Base-by-base conservation (phyloP, 2,113 vertebrate species). In the Typhlomys cinereus region DNA sequence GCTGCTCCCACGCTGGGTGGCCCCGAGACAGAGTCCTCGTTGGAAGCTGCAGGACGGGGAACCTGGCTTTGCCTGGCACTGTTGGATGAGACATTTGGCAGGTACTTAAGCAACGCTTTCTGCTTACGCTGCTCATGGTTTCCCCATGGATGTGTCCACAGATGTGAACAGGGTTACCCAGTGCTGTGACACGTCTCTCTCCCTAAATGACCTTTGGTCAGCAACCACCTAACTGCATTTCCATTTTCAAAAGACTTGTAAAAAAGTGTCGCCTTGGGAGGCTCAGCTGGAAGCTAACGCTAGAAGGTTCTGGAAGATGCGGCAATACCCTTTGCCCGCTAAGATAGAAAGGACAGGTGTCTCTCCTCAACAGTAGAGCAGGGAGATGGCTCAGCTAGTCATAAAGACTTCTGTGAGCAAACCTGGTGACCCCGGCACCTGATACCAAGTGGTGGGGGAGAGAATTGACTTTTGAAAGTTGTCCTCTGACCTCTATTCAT, bases 171-270 rank as follows among this genome's bases (percentile, higher is more conserved):
- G 54, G 12, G 20, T 34, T 76, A 23, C 21, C 29, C n/a, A 1
- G 29, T 44, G 79, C 15, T 17, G 23, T 31, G 7, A 27, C 14
- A 2, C 8, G 1, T 15, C 20, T 83, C 27, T 76, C 79, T 82
- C 54, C 12, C 66, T 20, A 48, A 71, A 18, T 39, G 69, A 71
- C 48, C 31, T 23, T 76, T 31, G 41, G 27, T 61, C 61, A 15
- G 2, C 0, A 1, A 52, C 48, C 39, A 59, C 25, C 27, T 61
- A 4, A 44, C 31, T 67, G 48, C 69, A 54, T 76, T 79, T 92
- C 67, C 90, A 29, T 75, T 94, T 90, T 41, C n/a, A 48, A 79
- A 59, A 54, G 29, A 25, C 84, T 44, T 50, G 2, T 75, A 64
- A 93, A 73, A 85, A 85, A 52, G 54, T 11, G 59, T 73, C 61